These are phyloP conservation scores for Drosophila fulvimacula DNA, from an alignment of 2,888 invertebrate genomes.

Conservation along the genomic window DNA sequence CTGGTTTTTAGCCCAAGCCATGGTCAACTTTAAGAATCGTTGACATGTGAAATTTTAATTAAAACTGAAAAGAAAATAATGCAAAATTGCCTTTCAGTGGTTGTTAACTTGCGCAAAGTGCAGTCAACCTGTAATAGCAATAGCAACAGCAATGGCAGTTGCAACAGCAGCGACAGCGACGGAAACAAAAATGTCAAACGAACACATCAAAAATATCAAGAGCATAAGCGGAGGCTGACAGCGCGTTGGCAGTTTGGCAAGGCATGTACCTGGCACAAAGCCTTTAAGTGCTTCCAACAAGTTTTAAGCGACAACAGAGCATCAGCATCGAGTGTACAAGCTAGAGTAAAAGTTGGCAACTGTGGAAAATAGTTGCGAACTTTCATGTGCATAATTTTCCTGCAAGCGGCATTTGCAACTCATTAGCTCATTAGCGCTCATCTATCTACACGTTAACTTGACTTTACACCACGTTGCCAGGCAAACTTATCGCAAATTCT, in stretches of 20 bases:
- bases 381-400: slow-evolving; percentile 22
- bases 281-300: slow-evolving; percentile 72
- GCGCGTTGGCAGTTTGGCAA: slow-evolving; percentile 41
- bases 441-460: slow-evolving; percentile 53
- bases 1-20: slow-evolving; percentile 23
- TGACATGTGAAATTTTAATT: slow-evolving; percentile 81
- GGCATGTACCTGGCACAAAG: slow-evolving; percentile 57
- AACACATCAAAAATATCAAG: slow-evolving; percentile 75
- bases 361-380: slow-evolving; percentile 53
- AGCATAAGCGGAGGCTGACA: slow-evolving; percentile 50
- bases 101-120: slow-evolving; percentile 31
- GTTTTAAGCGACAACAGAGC: slow-evolving; percentile 33
- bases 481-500: slow-evolving; percentile 7
- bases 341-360: slow-evolving; percentile 46
- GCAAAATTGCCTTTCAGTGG: slow-evolving; percentile 26
- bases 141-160: slow-evolving; percentile 7
- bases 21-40: slow-evolving; percentile 62
- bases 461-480: slow-evolving; percentile 51
- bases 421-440: slow-evolving; percentile 75
- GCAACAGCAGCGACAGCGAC: slow-evolving; percentile 10
- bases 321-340: slow-evolving; percentile 9
- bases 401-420: slow-evolving; percentile 32
- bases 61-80: slow-evolving; percentile 66
- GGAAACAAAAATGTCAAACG: slow-evolving; percentile 63
- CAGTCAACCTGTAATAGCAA: slow-evolving; percentile 33